These are phyloP conservation scores for Drosophila atripex DNA, from an alignment of 2,888 invertebrate genomes.

Conservation along the genomic window DNA sequence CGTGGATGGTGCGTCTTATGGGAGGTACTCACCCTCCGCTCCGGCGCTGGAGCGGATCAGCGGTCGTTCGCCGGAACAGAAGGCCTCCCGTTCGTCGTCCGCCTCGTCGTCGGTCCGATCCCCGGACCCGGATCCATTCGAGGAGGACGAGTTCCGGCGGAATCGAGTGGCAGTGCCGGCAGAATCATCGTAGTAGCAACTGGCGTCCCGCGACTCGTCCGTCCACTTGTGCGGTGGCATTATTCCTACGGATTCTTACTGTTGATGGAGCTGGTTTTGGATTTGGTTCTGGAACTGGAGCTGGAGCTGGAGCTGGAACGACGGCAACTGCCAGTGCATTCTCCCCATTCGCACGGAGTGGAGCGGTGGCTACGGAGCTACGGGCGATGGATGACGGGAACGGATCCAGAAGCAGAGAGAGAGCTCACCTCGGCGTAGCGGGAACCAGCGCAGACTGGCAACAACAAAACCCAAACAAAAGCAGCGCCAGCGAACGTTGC, in stretches of 20 bases:
- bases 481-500: slow-evolving; percentile 24
- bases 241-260: neutral
- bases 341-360: slow-evolving; percentile 50
- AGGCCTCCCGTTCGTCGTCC: slow-evolving; percentile 66
- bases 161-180: slow-evolving; percentile 12
- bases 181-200: slow-evolving; percentile 59
- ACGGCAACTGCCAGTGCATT: slow-evolving; percentile 63
- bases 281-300: neutral
- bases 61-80: slow-evolving; percentile 62
- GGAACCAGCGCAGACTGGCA: slow-evolving; percentile 58
- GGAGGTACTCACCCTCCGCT: slow-evolving; percentile 20
- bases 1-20: neutral
- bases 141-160: slow-evolving; percentile 38
- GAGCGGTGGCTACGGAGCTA: slow-evolving; percentile 1
- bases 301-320: slow-evolving; percentile 9
- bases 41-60: slow-evolving; percentile 48
- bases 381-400: slow-evolving; percentile 1
- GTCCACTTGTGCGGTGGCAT: slow-evolving; percentile 70
- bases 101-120: slow-evolving; percentile 67
- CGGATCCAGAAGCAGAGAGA: slow-evolving; percentile 13
- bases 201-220: slow-evolving; percentile 68
- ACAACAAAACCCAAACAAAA: slow-evolving; percentile 43
- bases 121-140: slow-evolving; percentile 44
- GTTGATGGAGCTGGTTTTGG: neutral
- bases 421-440: slow-evolving; percentile 62